phyloP scores from a whole-genome alignment of 2,888 invertebrate genomes.

The Zele albiditarsus region DNA sequence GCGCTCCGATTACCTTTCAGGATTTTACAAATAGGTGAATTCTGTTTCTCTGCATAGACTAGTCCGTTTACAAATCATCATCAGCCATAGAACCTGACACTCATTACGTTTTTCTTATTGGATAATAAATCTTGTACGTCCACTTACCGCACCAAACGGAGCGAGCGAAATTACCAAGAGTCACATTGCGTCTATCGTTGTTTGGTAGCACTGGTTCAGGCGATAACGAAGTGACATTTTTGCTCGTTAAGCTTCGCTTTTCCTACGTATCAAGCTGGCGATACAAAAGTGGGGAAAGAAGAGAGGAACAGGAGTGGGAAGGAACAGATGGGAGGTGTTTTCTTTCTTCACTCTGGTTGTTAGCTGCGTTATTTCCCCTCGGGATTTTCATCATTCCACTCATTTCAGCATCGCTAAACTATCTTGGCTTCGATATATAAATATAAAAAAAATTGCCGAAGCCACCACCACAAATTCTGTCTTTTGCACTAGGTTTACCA shows the following conservation, averaged over 20 bases:
- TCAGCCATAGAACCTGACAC: not conserved
- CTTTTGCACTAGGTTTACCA: not conserved
- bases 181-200: conserved; percentile 60
- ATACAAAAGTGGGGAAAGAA: not conserved
- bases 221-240: conserved; percentile 61
- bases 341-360: conserved; percentile 8
- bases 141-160: not conserved
- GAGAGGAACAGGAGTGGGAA: not conserved
- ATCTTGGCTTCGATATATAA: not conserved
- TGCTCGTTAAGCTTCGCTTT: conserved; percentile 59
- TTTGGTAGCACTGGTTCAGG: conserved; percentile 25
- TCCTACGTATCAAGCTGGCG: conserved; percentile 17
- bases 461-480: not conserved
- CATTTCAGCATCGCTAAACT: not conserved
- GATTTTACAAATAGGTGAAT: not conserved
- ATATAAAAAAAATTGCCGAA: not conserved
- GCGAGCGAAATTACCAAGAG: conserved; percentile 58
- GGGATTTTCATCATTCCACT: not conserved
- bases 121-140: conserved; percentile 4
- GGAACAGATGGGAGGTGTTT: not conserved
- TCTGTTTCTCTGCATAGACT: not conserved
- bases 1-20: not conserved
- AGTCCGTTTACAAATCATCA: not conserved
- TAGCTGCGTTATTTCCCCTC: not conserved
- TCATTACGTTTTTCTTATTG: conserved; percentile 4